Evolutionary conservation across 1,140 invertebrate genomes (phyloP), one percentile per base, ranked within the genome.

Genomic region (Andrena cerasifolii): DNA sequence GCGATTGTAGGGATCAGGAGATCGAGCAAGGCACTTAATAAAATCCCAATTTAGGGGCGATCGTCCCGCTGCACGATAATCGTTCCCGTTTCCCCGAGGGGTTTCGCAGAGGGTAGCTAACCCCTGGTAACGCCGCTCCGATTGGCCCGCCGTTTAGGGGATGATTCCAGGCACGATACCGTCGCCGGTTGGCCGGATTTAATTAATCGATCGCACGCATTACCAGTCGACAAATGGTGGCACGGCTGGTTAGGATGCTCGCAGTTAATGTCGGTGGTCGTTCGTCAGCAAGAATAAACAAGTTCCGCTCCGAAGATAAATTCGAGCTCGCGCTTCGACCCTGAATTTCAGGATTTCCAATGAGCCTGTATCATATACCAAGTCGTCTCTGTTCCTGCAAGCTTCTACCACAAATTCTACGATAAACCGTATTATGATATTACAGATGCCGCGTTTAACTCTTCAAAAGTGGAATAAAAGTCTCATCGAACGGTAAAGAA

Each of bases 161-260:
- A 85, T 82, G 84, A 85, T 82, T 85, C 84, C 53, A 67, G 79
- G 83, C 68, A 70, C 82, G 82, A 81, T 80, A 80, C 71, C 74
- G 74, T 72, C 68, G 74, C 79, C 83, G 84, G 84, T 85, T 85
- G 84, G 84, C 83, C 84, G 83, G 79, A 85, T 85, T 85, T 85
- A 85, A 85, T 85, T 85, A 85, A 85, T 85, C 84, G 84, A 85
- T 85, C 79, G 83, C 54, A 82, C 80, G 79, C 83, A 85, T 85
- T 85, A 85, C 78, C 79, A 70, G 79, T 79, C 74, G 71, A 85
- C 82, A 85, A 85, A 85, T 85, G 83, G 84, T 85, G 79, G 82
- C 70, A 63, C 45, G 28, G 36, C 68, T 43, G 82, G 72, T 84
- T 84, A 81, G 80, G 67, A 63, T 72, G 61, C 18, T 84, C 78